A percentile compares a stretch with the other conserved stretches of the same genome.
These are phyloP conservation scores for Trachymyrmex cornetzi DNA, from an alignment of 1,140 invertebrate genomes.

Conservation along the genomic window DNA sequence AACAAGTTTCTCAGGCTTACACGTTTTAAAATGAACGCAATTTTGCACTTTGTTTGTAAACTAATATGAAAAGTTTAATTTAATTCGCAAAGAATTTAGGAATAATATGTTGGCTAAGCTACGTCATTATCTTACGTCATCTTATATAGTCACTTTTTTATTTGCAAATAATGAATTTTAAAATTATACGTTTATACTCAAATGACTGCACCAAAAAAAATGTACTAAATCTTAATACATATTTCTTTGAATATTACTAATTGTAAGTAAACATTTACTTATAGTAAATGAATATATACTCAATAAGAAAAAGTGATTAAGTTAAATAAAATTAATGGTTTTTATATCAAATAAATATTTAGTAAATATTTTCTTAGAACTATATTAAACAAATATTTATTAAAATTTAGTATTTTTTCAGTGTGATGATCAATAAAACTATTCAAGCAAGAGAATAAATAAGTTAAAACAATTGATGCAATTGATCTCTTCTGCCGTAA, in stretches of 20 bases:
- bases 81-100: neutral
- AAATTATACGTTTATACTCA: too few relatives aligned
- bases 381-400: too few relatives aligned
- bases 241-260: too few relatives aligned
- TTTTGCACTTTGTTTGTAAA: constrained; percentile 22
- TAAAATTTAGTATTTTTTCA: too few relatives aligned
- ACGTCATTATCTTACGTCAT: neutral
- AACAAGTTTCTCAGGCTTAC: constrained; percentile 21
- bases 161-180: neutral
- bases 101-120: neutral
- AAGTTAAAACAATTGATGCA: constrained; percentile 24
- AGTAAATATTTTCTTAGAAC: too few relatives aligned
- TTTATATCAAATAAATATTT: too few relatives aligned
- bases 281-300: too few relatives aligned
- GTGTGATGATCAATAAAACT: neutral
- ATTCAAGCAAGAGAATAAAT: neutral
- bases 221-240: too few relatives aligned
- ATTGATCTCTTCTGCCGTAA: constrained; percentile 18
- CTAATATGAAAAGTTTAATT: constrained; percentile 27
- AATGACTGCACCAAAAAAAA: neutral
- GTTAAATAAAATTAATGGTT: too few relatives aligned
- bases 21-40: neutral
- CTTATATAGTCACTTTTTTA: neutral
- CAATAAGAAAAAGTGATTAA: too few relatives aligned
- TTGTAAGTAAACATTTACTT: too few relatives aligned